A percentile compares a stretch with the other conserved stretches of the same genome.
These are phyloP conservation scores for Globodera rostochiensis DNA, from an alignment of 1,140 invertebrate genomes.

Conservation along the genomic window DNA sequence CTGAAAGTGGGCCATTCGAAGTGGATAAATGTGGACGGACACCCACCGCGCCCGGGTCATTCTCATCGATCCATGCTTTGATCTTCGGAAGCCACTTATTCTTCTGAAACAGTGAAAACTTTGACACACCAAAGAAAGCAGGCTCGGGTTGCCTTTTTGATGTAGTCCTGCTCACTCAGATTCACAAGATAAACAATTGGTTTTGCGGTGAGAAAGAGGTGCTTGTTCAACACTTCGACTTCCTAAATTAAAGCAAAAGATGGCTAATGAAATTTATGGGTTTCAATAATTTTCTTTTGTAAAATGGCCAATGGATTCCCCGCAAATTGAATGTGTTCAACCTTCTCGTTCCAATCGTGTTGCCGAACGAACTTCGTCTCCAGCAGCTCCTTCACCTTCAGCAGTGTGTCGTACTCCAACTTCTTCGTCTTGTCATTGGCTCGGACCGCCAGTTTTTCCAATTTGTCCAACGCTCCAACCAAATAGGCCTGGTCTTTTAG, in stretches of 20 bases:
- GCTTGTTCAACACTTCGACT: slow-evolving; percentile 93
- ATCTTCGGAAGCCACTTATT: slow-evolving; percentile 86
- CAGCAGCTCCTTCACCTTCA: slow-evolving; percentile 83
- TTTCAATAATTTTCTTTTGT: too few species aligned
- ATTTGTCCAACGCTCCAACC: slow-evolving; percentile 78
- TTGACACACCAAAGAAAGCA: not conserved
- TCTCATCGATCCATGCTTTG: slow-evolving; percentile 97
- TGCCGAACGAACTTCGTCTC: slow-evolving; percentile 75
- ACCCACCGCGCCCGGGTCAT: slow-evolving; percentile 87
- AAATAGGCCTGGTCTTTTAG: slow-evolving; percentile 88
- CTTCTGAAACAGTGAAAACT: slow-evolving; percentile 48
- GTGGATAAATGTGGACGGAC: slow-evolving; percentile 71
- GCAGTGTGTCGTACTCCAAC: slow-evolving; percentile 77
- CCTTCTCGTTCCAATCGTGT: slow-evolving; percentile 68
- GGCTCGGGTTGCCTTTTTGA: slow-evolving; percentile 88
- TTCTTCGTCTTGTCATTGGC: slow-evolving; percentile 96
- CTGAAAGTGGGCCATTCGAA: slow-evolving; percentile 4
- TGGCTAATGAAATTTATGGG: too few species aligned
- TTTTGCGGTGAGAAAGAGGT: slow-evolving; percentile 96
- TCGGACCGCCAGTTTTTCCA: slow-evolving; percentile 83
- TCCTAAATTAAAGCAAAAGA: slow-evolving; percentile 70
- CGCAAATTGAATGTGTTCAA: slow-evolving; percentile 85
- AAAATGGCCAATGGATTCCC: not conserved
- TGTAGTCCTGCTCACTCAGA: slow-evolving; percentile 95
- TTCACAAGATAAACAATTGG: slow-evolving; percentile 96